These are phyloP conservation scores for Toxonevra muliebris DNA, from an alignment of 2,888 invertebrate genomes.

Conservation along the genomic window DNA sequence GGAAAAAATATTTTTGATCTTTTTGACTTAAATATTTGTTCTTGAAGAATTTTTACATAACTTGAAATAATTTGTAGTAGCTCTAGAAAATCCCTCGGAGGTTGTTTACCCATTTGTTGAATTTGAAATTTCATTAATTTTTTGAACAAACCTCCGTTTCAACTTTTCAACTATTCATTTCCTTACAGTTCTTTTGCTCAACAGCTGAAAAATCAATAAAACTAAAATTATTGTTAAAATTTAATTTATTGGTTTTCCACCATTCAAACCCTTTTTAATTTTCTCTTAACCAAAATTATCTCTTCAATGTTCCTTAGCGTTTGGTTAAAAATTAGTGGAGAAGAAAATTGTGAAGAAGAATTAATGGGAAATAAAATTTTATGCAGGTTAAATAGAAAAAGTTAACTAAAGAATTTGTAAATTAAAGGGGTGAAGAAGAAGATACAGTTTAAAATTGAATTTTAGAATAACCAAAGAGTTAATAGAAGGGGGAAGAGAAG, in stretches of 20 bases:
- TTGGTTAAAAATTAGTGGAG: constrained; percentile 23
- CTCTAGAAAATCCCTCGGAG: constrained; percentile 19
- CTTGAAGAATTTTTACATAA: no score
- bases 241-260: constrained; percentile 27
- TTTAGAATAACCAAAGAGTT: no score
- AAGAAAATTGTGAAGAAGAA: constrained; percentile 22
- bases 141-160: neutral
- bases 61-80: neutral
- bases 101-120: constrained; percentile 13
- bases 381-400: neutral
- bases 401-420: neutral
- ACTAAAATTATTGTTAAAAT: constrained; percentile 11
- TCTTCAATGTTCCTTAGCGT: constrained; percentile 14
- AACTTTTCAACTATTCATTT: constrained; percentile 9
- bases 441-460: neutral
- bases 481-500: no score
- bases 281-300: neutral
- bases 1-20: no score
- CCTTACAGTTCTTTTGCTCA: neutral
- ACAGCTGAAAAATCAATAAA: constrained; percentile 29
- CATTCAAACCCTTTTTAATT: constrained; percentile 14
- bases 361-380: neutral
- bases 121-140: neutral
- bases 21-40: no score
- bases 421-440: neutral